phyloP scores from a whole-genome alignment of 2,888 invertebrate genomes.

The Cordilura impudica region DNA sequence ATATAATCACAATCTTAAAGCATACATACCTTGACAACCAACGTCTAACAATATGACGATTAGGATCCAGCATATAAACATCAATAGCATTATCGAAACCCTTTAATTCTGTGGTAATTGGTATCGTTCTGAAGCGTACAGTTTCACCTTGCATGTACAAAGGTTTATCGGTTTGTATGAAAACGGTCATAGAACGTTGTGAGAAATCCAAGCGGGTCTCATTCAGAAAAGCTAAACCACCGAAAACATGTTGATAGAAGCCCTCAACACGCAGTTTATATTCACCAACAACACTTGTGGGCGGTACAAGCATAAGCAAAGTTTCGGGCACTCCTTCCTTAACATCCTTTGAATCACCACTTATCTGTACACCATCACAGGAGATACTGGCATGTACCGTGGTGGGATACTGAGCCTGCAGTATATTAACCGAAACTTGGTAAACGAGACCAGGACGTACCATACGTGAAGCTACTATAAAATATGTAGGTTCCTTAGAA shows the following conservation, averaged over 20 bases:
- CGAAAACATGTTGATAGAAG: constrained; percentile 82
- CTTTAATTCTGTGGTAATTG: constrained; percentile 93
- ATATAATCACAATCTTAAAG: no score
- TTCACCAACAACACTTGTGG: constrained; percentile 88
- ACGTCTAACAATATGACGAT: constrained; percentile 90
- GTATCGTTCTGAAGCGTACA: constrained; percentile 93
- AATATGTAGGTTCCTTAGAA: constrained; percentile 83
- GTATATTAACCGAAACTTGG: constrained; percentile 90
- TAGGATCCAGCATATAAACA: constrained; percentile 94
- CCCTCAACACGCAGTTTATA: constrained; percentile 92
- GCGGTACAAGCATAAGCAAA: constrained; percentile 92
- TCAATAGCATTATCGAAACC: constrained; percentile 94
- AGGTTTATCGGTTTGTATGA: constrained; percentile 96
- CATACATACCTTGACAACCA: constrained; percentile 87
- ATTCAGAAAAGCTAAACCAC: constrained; percentile 93
- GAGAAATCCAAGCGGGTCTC: constrained; percentile 92
- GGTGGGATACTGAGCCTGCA: constrained; percentile 87
- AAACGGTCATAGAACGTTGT: constrained; percentile 94
- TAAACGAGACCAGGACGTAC: constrained; percentile 95
- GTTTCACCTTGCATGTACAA: constrained; percentile 95
- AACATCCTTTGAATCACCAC: constrained; percentile 88
- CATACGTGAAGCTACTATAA: constrained; percentile 93
- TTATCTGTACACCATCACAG: constrained; percentile 92
- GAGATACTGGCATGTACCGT: constrained; percentile 93
- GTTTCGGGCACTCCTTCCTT: constrained; percentile 93